A percentile compares a stretch with the other conserved stretches of the same genome.
phyloP scores from a whole-genome alignment of 1,140 invertebrate genomes.

The Lysiphlebus fabarum region DNA sequence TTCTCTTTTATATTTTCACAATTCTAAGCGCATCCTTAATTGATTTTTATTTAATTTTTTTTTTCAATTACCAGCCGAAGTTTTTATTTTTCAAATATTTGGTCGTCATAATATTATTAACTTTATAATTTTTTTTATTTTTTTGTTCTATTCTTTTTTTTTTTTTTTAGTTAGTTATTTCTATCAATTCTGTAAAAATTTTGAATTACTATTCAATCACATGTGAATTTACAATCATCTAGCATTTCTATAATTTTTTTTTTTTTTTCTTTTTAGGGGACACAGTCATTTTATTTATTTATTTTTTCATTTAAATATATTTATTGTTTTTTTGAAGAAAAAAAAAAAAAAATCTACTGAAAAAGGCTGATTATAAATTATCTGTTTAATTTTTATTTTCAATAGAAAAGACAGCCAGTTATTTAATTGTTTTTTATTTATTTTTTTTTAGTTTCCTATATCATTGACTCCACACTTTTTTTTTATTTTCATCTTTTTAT shows the following conservation, averaged over 20 bases:
- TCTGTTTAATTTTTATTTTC: background rate
- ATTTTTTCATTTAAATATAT: conserved; percentile 10
- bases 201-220: conserved; percentile 53
- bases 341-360: conserved; percentile 35
- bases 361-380: conserved; percentile 34
- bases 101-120: conserved; percentile 51
- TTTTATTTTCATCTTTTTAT: conserved; percentile 17
- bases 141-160: conserved; percentile 35
- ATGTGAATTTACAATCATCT: conserved; percentile 42
- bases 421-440: conserved; percentile 16
- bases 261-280: conserved; percentile 8
- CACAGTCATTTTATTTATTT: conserved; percentile 7
- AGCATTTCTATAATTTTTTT: conserved; percentile 6
- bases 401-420: too few relatives aligned
- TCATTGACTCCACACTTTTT: conserved; percentile 19
- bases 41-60: conserved; percentile 17
- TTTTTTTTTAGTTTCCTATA: conserved; percentile 4
- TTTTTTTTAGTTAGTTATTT: conserved; percentile 9
- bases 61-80: conserved; percentile 8
- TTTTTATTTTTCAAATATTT: conserved; percentile 29
- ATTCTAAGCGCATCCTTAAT: conserved; percentile 4
- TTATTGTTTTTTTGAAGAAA: conserved; percentile 5
- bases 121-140: conserved; percentile 37
- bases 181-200: conserved; percentile 49
- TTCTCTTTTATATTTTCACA: conserved; percentile 9